These are phyloP conservation scores for Choristoneura rosaceana DNA, from an alignment of 2,888 invertebrate genomes.

Conservation along the genomic window DNA sequence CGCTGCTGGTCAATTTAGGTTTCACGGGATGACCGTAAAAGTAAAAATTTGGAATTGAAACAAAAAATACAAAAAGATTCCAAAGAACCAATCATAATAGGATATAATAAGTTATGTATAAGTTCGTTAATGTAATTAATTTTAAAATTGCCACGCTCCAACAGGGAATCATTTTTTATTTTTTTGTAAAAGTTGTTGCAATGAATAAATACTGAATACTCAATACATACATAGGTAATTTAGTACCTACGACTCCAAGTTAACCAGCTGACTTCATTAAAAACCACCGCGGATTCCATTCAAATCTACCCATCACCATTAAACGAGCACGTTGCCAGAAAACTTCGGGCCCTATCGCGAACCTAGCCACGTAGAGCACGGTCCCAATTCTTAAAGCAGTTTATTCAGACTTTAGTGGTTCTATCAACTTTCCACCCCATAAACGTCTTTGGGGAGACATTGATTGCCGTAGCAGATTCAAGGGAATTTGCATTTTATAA, in stretches of 20 bases:
- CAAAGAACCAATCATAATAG: too few relatives aligned
- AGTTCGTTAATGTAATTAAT: too few relatives aligned
- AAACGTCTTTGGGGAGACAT: constrained; percentile 70
- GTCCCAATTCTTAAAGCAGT: constrained; percentile 45
- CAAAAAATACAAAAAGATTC: too few relatives aligned
- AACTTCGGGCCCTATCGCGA: constrained; percentile 29
- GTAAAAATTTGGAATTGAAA: too few relatives aligned
- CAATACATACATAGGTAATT: too few relatives aligned
- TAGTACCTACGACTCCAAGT: background rate
- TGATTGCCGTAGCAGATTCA: constrained; percentile 67
- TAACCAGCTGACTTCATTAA: constrained; percentile 26
- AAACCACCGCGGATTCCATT: constrained; percentile 20
- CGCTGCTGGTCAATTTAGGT: too few relatives aligned
- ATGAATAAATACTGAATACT: too few relatives aligned
- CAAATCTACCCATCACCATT: constrained; percentile 34
- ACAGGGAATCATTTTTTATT: too few relatives aligned
- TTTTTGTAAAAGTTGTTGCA: too few relatives aligned
- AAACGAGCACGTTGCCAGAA: constrained; percentile 28
- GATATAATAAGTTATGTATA: too few relatives aligned
- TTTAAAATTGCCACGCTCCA: too few relatives aligned
- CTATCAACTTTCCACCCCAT: constrained; percentile 80
- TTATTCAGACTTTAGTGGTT: constrained; percentile 56
- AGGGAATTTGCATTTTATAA: constrained; percentile 82
- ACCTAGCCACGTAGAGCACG: constrained; percentile 36
- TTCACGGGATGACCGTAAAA: too few relatives aligned